These are phyloP conservation scores for Digitonthophagus gazella DNA, from an alignment of 2,888 invertebrate species.

Conservation along the genomic window DNA sequence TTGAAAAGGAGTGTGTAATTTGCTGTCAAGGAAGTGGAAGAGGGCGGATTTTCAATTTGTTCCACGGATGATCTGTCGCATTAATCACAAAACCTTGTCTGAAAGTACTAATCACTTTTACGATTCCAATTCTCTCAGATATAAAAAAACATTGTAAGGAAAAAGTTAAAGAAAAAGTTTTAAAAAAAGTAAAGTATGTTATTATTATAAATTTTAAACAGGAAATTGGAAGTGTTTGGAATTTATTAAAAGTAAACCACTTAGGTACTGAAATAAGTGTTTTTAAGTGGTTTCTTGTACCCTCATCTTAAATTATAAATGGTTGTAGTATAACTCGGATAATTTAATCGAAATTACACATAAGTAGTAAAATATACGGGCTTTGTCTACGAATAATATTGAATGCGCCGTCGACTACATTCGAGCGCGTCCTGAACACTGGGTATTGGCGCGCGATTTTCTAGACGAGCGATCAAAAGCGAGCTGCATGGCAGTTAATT, in stretches of 20 bases:
- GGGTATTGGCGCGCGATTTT: slow-evolving; percentile 36
- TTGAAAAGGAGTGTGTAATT: slow-evolving; percentile 13
- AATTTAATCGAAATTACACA: background rate
- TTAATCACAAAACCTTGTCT: background rate
- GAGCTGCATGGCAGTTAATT: slow-evolving; percentile 42
- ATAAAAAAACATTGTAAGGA: too few species aligned
- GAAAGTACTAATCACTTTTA: background rate
- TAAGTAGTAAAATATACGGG: background rate
- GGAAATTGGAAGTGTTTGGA: too few species aligned
- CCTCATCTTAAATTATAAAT: too few species aligned
- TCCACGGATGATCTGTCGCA: background rate
- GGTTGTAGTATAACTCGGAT: background rate
- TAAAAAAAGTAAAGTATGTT: too few species aligned
- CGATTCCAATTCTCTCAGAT: too few species aligned
- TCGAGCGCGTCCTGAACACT: background rate
- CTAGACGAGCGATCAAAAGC: slow-evolving; percentile 43
- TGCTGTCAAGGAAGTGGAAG: slow-evolving; percentile 13
- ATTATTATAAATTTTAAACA: too few species aligned
- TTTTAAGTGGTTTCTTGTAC: background rate
- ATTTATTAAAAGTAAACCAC: too few species aligned
- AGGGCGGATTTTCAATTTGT: slow-evolving; percentile 13
- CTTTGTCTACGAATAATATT: background rate
- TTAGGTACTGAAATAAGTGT: too few species aligned
- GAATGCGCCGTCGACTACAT: background rate
- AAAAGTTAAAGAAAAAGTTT: too few species aligned